These are phyloP conservation scores for Sakesphorus luctuosus DNA, from an alignment of 2,113 vertebrate genomes.

Conservation along the genomic window DNA sequence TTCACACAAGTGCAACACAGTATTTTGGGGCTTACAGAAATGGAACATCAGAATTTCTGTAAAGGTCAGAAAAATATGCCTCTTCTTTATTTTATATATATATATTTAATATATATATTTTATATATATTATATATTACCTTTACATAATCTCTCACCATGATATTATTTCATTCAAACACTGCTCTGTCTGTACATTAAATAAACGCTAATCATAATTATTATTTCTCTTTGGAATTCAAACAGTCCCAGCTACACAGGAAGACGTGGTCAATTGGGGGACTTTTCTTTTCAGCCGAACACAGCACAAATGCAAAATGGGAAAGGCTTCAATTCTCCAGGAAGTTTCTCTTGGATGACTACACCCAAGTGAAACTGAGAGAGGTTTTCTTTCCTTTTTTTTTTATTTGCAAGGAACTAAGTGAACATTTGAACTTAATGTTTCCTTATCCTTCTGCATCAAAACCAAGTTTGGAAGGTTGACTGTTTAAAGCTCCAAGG, in stretches of 20 bases:
- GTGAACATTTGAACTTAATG: conserved; percentile 55
- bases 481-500: background rate
- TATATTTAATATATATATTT: background rate
- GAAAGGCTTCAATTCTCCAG: conserved; percentile 31
- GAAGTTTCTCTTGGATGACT: conserved; percentile 63
- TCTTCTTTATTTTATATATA: background rate
- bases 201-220: background rate
- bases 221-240: background rate
- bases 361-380: background rate
- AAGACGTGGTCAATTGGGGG: background rate
- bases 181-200: background rate
- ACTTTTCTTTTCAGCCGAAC: background rate
- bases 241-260: background rate
- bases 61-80: background rate
- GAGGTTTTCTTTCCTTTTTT: background rate
- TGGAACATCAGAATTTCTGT: background rate
- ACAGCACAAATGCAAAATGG: background rate
- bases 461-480: background rate
- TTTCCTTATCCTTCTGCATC: background rate
- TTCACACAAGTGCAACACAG: background rate
- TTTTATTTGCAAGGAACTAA: background rate
- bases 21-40: background rate
- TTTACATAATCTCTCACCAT: background rate
- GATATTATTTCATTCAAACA: background rate
- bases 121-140: background rate